These are phyloP conservation scores for Crossaster papposus DNA, from an alignment of 53 echinoderm and acorn worm genomes.

Conservation along the genomic window DNA sequence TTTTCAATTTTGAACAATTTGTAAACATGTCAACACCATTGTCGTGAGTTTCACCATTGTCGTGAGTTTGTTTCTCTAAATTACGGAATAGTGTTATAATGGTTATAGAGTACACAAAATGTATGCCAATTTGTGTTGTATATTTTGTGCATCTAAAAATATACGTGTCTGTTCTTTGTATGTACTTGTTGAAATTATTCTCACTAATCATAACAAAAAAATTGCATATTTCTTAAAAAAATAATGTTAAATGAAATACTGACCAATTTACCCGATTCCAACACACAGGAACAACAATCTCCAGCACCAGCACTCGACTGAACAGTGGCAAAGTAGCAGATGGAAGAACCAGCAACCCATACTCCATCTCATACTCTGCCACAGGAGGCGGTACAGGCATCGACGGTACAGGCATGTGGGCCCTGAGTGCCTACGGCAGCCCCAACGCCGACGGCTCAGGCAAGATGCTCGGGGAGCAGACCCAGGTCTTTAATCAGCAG, in stretches of 20 bases:
- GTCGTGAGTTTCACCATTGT: slow-evolving; percentile 25
- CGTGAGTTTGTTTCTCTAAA: no score
- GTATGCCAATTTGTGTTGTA: background rate
- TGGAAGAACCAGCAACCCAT: slow-evolving; percentile 66
- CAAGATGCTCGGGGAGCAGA: slow-evolving; percentile 71
- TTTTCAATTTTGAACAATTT: background rate
- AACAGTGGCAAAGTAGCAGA: slow-evolving; percentile 69
- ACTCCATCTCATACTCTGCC: slow-evolving; percentile 65
- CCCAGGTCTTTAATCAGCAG: slow-evolving; percentile 62
- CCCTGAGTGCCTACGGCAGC: slow-evolving; percentile 78
- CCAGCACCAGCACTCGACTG: slow-evolving; percentile 50
- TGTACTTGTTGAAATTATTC: no score
- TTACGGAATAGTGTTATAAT: no score
- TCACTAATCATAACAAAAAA: no score
- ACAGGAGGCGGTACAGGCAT: slow-evolving; percentile 71
- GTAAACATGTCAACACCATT: background rate
- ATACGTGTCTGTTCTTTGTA: background rate
- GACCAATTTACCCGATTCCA: background rate
- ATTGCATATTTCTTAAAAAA: no score
- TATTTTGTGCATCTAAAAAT: background rate
- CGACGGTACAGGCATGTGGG: slow-evolving; percentile 78
- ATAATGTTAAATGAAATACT: background rate
- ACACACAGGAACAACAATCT: slow-evolving; percentile 39
- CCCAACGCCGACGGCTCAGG: slow-evolving; percentile 78
- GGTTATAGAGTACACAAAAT: no score